These are phyloP conservation scores for Aleadryas rufinucha DNA, from an alignment of 2,113 vertebrate species.

Conservation along the genomic window DNA sequence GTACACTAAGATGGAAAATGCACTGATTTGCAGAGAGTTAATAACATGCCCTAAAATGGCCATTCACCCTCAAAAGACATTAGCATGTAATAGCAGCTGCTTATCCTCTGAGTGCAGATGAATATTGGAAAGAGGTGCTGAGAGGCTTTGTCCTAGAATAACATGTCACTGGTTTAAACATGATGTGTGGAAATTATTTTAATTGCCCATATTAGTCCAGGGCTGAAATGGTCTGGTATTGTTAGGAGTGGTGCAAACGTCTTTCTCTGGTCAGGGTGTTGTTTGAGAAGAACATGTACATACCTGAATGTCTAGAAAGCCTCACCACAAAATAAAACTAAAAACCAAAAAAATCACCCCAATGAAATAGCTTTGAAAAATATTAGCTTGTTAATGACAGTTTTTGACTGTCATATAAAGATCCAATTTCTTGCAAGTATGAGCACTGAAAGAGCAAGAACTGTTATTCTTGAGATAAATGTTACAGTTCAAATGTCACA, in stretches of 20 bases:
- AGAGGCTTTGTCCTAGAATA: constrained; percentile 28
- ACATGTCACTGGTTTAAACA: not conserved
- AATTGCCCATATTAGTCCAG: not conserved
- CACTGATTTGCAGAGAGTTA: not conserved
- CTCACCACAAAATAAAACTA: not conserved
- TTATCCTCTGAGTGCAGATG: not conserved
- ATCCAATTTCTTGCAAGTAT: not conserved
- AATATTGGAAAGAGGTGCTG: not conserved
- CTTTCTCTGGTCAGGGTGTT: not conserved
- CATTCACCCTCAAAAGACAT: constrained; percentile 6
- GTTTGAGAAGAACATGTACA: not conserved
- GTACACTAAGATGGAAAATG: not conserved
- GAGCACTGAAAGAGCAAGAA: not conserved
- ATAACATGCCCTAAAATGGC: not conserved
- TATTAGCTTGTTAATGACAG: not conserved
- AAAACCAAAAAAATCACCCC: not conserved
- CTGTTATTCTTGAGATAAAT: not conserved
- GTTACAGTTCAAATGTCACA: not conserved
- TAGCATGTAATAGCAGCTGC: constrained; percentile 37
- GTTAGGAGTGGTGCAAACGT: not conserved
- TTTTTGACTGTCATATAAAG: not conserved
- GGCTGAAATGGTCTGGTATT: not conserved
- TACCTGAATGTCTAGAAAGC: not conserved
- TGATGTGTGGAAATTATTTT: constrained; percentile 21
- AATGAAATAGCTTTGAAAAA: not conserved